Conservation (phyloP, 2,113 vertebrate species). For the Mirza zaza region DNA sequence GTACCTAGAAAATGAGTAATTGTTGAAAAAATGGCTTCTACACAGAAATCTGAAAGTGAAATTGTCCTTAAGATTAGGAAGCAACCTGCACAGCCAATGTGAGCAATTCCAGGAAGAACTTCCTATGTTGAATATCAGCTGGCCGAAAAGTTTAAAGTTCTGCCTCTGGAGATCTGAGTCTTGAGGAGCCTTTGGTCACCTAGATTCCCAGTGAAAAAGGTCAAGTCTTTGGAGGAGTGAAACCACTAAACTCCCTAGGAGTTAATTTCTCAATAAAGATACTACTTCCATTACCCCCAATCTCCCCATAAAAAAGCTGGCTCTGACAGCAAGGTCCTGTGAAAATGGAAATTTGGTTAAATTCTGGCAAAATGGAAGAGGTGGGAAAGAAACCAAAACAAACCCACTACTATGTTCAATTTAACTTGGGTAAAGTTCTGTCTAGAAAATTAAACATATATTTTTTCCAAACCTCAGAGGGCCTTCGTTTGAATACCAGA, state of each 20-base stretch:
- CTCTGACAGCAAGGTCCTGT: not conserved
- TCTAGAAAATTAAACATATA: not conserved
- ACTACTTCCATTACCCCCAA: accelerated
- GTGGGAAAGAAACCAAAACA: not conserved
- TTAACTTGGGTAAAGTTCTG: not conserved
- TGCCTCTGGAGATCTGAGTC: not conserved
- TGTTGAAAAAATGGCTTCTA: not conserved
- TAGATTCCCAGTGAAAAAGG: not conserved
- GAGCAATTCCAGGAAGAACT: not conserved
- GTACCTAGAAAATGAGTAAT: not conserved
- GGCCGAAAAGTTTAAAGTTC: not conserved
- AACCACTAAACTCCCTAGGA: not conserved
- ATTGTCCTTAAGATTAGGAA: not conserved
- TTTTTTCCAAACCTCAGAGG: not conserved
- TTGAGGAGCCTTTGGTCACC: not conserved
- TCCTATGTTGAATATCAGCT: not conserved
- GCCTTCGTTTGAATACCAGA: not conserved
- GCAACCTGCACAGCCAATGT: not conserved
- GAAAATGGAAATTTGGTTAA: not conserved
- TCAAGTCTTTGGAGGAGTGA: not conserved
- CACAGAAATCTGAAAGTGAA: not conserved
- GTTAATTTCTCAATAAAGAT: not conserved
- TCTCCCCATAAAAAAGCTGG: not conserved
- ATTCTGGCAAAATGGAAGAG: not conserved
- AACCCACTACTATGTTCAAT: not conserved